Base-by-base conservation (phyloP, 2,888 invertebrate genomes). In the Phoenoteleia sp. region DNA sequence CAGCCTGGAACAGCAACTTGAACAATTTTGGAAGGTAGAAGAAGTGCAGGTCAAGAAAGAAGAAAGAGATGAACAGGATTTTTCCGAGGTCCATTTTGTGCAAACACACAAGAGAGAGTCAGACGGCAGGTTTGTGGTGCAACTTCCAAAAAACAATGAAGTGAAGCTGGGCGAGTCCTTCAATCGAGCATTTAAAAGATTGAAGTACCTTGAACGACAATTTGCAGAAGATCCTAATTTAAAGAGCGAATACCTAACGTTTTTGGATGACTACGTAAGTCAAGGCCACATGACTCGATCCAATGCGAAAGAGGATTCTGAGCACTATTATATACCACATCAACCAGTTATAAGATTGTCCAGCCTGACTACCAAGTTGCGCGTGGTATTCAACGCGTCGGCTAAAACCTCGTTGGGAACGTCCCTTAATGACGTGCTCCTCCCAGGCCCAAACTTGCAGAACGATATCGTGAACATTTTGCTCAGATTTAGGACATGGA, bases 121-220 rank as follows among this genome's bases (percentile, higher is more conserved):
- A 15, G 36, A 52, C 15, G 52, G 67, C 5, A 52, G 36, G 15
- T 67, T 67, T 36, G 23, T 6, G 13, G 67, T 67, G 1, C 15
- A 67, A 7, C 17, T 66, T 6, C 67, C 67, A 52, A 25, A 19
- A 3, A 49, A 52, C 0, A 25, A 33, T 52, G n/a, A 52, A 33
- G n/a, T 67, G 3, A 23, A 11, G 23, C 23, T 67, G n/a, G 67
- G 67, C 3, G 52, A 67, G 2, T 67, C 52, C 1, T 67, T 67
- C 15, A 2, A 47, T 3, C 27, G 21, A 21, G 64, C 45, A 17
- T 9, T 45, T 17, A 2, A 7, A 45, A 45, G 45, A 45, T 2
- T 19, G 2, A 17, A 45, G 19, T 2, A 6, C 19, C 29, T 66
- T 0, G 64, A 66, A 36, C 15, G 17, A 13, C 25, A 6, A 3